A percentile compares a stretch with the other conserved stretches of the same genome.
phyloP scores from a whole-genome alignment of 2,888 invertebrate species.

The Plemyria rubiginata region DNA sequence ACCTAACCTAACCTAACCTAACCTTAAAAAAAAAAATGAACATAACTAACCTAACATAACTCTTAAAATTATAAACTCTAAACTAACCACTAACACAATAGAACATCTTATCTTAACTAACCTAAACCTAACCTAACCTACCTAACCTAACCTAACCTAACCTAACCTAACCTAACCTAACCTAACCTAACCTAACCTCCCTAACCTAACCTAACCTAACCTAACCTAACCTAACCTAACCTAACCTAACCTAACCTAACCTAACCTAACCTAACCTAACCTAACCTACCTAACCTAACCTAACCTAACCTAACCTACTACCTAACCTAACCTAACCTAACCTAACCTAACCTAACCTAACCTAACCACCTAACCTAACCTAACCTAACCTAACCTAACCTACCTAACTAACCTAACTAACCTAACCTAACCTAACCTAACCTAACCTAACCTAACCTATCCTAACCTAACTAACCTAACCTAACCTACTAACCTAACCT shows the following conservation, averaged over 20 bases:
- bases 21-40: no score
- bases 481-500: no score
- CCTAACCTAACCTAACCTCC: conserved; percentile 26
- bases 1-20: no score
- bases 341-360: conserved; percentile 34
- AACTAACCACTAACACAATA: no score
- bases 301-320: conserved; percentile 23
- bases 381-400: conserved; percentile 35
- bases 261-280: conserved; percentile 36
- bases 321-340: conserved; percentile 33
- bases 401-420: conserved; percentile 35
- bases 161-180: conserved; percentile 25
- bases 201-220: conserved; percentile 20
- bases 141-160: conserved; percentile 29
- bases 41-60: no score
- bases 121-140: conserved; percentile 27
- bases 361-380: conserved; percentile 34
- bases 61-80: no score
- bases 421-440: conserved; percentile 35
- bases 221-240: conserved; percentile 19
- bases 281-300: conserved; percentile 25
- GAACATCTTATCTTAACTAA: no score
- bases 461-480: conserved; percentile 34
- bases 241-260: conserved; percentile 29
- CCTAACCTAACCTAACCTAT: conserved; percentile 34